Conservation (phyloP, 2,113 vertebrate species). For the Aspiorhynchus laticeps region DNA sequence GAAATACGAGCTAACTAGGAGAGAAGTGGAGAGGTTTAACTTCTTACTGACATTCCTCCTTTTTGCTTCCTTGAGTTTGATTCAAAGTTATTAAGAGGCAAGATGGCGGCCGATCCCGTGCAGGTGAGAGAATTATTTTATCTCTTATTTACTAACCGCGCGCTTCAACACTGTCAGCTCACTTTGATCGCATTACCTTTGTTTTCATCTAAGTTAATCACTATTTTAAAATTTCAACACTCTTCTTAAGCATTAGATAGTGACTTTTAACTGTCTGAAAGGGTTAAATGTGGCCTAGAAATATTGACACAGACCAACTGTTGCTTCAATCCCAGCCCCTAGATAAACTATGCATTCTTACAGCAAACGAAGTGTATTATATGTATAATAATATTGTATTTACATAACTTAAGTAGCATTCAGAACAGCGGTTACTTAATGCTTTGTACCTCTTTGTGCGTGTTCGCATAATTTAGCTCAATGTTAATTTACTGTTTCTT, state of each 20-base stretch:
- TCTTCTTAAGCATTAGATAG: neutral
- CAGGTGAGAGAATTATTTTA: conserved; percentile 63
- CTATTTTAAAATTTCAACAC: neutral
- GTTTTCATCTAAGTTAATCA: neutral
- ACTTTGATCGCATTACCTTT: neutral
- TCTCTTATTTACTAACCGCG: neutral
- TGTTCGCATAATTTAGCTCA: neutral
- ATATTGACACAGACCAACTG: conserved; percentile 60
- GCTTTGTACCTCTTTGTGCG: neutral
- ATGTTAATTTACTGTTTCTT: neutral
- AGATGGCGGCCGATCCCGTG: conserved; percentile 68
- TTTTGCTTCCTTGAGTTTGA: conserved; percentile 61
- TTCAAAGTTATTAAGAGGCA: conserved; percentile 64
- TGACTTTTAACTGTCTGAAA: conserved; percentile 15
- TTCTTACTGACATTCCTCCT: conserved; percentile 45
- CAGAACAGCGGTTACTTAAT: neutral
- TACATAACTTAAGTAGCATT: neutral
- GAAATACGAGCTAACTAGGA: conserved; percentile 22
- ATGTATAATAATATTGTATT: neutral
- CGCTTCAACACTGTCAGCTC: neutral
- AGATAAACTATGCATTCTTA: neutral
- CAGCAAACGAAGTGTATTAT: neutral
- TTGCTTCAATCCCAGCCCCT: conserved; percentile 47
- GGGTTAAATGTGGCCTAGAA: conserved; percentile 54
- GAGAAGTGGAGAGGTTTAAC: conserved; percentile 33